These are phyloP conservation scores for Candidula unifasciata DNA, from an alignment of 2,888 invertebrate genomes.

Conservation along the genomic window DNA sequence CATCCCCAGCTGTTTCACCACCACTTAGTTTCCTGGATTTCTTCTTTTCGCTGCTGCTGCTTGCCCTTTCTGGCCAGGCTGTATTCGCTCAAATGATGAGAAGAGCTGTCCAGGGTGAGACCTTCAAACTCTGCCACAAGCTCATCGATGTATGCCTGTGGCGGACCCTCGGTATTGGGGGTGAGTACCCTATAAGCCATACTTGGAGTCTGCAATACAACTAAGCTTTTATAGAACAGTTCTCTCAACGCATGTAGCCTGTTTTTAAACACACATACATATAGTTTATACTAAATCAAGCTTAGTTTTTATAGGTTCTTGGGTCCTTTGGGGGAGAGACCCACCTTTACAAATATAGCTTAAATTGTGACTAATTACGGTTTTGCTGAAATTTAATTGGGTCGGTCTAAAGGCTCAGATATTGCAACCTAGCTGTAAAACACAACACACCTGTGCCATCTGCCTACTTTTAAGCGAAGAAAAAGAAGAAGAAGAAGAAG, in stretches of 20 bases:
- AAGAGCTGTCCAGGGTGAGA: slow-evolving; percentile 31
- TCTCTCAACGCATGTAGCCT: not conserved
- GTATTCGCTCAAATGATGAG: not conserved
- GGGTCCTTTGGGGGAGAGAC: too few relatives aligned
- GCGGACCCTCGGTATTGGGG: slow-evolving; percentile 70
- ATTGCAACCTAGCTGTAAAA: too few relatives aligned
- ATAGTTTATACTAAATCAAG: not conserved
- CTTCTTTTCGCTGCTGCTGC: slow-evolving; percentile 25
- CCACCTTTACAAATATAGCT: too few relatives aligned
- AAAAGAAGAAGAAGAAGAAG: too few relatives aligned
- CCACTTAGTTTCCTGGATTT: slow-evolving; percentile 57
- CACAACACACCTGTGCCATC: too few relatives aligned
- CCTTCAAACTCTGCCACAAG: slow-evolving; percentile 58
- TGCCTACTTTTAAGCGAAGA: too few relatives aligned
- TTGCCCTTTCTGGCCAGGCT: slow-evolving; percentile 53
- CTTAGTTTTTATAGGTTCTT: too few relatives aligned
- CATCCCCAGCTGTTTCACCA: slow-evolving; percentile 52
- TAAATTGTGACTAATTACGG: too few relatives aligned
- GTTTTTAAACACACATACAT: not conserved
- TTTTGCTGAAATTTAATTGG: too few relatives aligned
- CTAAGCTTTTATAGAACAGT: not conserved
- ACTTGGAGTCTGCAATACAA: slow-evolving; percentile 63
- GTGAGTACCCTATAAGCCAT: slow-evolving; percentile 74
- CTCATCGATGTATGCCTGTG: slow-evolving; percentile 63
- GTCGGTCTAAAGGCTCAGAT: too few relatives aligned